Conservation (phyloP, 2,888 invertebrate genomes). For the Apantesis nais region DNA sequence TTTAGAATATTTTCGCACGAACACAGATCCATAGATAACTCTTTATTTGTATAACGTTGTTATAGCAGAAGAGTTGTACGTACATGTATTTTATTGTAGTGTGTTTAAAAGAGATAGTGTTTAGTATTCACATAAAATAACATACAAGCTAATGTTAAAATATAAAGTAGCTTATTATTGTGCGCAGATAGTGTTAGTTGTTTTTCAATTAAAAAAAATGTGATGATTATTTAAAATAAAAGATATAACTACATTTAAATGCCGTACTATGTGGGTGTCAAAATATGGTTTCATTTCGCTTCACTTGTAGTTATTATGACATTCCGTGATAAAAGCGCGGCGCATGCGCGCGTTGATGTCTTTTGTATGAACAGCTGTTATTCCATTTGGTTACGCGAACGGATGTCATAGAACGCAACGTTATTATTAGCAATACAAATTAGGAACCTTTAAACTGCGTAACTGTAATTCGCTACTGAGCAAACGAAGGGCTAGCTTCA, state of each 20-base stretch:
- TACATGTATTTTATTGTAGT: too few species aligned
- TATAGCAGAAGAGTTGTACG: background rate
- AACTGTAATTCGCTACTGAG: background rate
- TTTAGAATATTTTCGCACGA: background rate
- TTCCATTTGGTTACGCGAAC: background rate
- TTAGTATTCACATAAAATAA: too few species aligned
- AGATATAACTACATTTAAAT: background rate
- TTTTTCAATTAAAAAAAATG: too few species aligned
- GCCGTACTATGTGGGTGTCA: background rate
- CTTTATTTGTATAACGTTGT: background rate
- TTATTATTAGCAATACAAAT: background rate
- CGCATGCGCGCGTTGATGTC: constrained; percentile 59
- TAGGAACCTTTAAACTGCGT: background rate
- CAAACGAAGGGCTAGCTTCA: too few species aligned
- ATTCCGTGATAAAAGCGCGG: background rate
- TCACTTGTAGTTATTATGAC: background rate
- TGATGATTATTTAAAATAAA: background rate
- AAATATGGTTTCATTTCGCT: background rate
- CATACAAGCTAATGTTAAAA: too few species aligned
- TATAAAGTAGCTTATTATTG: too few species aligned
- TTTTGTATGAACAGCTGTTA: constrained; percentile 45
- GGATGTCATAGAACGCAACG: background rate
- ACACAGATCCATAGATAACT: background rate
- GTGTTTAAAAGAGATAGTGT: background rate
- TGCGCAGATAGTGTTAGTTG: too few species aligned